A percentile compares a stretch with the other conserved stretches of the same genome.
phyloP scores from a whole-genome alignment of 1,140 invertebrate species.

The Oryzaephilus surinamensis region DNA sequence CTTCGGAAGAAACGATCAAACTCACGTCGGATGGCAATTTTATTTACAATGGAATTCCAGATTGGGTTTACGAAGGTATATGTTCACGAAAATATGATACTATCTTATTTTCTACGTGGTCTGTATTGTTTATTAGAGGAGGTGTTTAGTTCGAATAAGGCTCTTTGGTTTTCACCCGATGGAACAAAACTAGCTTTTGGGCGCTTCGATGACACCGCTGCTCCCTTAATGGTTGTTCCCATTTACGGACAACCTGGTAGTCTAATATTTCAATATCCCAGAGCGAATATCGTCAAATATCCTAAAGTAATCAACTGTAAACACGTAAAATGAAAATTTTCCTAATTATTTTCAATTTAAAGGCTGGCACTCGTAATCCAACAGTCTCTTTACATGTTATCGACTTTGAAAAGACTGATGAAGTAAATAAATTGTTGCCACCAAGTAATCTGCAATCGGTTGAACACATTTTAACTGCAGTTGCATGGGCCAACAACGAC shows the following conservation, averaged over 20 bases:
- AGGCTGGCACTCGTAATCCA: constrained; percentile 53
- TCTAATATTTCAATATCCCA: constrained; percentile 55
- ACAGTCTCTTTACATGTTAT: constrained; percentile 56
- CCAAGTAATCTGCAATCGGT: constrained; percentile 5
- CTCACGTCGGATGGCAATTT: constrained; percentile 44
- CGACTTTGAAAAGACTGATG: constrained; percentile 40
- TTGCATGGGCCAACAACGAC: constrained; percentile 64
- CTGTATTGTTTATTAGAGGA: constrained; percentile 73
- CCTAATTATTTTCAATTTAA: neutral
- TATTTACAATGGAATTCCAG: constrained; percentile 65
- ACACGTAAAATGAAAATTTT: neutral
- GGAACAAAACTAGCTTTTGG: constrained; percentile 73
- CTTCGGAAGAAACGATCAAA: constrained; percentile 1
- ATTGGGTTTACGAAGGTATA: constrained; percentile 73
- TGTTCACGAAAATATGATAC: neutral
- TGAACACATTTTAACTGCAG: constrained; percentile 46
- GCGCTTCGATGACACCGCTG: constrained; percentile 69
- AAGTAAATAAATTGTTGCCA: constrained; percentile 13
- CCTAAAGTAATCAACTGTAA: constrained; percentile 59
- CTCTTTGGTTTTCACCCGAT: constrained; percentile 80
- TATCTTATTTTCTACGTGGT: neutral
- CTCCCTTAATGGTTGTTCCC: constrained; percentile 52
- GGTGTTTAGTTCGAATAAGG: constrained; percentile 72
- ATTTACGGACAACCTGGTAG: constrained; percentile 57
- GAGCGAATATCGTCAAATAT: constrained; percentile 61